Evolutionary conservation across 2,113 vertebrate species (phyloP).

Genomic region (Odocoileus hemionus): DNA sequence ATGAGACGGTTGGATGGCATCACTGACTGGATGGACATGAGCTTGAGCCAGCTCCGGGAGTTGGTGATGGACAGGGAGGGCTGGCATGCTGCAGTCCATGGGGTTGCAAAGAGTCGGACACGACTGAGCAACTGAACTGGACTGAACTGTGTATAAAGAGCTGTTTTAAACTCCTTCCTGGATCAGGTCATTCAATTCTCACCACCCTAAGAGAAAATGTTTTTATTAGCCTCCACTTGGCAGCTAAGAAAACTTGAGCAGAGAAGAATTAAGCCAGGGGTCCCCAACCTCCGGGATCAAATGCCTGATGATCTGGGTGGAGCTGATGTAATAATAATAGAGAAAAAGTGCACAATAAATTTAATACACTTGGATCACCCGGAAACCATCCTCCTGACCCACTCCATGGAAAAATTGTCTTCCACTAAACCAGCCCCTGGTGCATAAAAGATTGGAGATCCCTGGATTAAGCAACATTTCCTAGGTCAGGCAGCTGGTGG

Average conservation of each 20-base stretch:
- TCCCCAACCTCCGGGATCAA: neutral
- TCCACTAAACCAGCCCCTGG: neutral
- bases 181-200: neutral
- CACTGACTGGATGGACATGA: neutral
- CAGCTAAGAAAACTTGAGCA: neutral
- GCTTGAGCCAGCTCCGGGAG: neutral
- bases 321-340: neutral
- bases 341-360: neutral
- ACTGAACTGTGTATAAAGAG: neutral
- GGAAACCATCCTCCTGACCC: neutral
- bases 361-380: neutral
- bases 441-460: neutral
- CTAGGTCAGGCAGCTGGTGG: neutral
- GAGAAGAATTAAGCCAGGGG: neutral
- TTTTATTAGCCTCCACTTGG: neutral
- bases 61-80: neutral
- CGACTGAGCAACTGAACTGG: neutral
- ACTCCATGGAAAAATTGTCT: neutral
- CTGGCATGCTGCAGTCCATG: rapidly evolving
- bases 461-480: neutral
- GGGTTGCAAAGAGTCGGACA: neutral
- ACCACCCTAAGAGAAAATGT: neutral
- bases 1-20: neutral
- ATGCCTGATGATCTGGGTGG: neutral
- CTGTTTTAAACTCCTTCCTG: neutral